Evolutionary conservation across 2,797 vertebrate species (phyloP).

Genomic region (Dromococcyx pavoninus): DNA sequence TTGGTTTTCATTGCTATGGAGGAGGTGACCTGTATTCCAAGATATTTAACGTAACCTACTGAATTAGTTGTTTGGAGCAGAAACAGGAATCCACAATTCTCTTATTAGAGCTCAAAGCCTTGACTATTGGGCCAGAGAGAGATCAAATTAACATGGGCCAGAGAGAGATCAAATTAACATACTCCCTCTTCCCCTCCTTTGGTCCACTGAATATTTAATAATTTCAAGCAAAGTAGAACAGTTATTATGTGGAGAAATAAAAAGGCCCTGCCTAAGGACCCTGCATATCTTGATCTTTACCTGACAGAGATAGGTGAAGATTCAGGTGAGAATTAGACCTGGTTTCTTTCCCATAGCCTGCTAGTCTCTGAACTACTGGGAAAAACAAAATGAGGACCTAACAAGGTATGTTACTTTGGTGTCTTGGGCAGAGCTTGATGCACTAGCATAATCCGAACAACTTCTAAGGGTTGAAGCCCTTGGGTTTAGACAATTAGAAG

Average conservation of each 20-base stretch:
- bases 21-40: not conserved
- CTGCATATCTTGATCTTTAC: not conserved
- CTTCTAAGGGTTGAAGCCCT: not conserved
- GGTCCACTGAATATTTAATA: not conserved
- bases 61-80: not conserved
- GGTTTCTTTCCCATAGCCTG: not conserved
- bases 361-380: not conserved
- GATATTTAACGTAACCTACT: not conserved
- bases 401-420: not conserved
- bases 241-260: not conserved
- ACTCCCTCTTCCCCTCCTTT: not conserved
- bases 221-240: not conserved
- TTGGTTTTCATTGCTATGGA: not conserved
- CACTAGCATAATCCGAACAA: not conserved
- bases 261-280: not conserved
- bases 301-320: not conserved
- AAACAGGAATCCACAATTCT: not conserved
- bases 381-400: not conserved
- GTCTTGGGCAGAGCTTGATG: not conserved
- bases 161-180: not conserved
- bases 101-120: not conserved
- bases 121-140: not conserved
- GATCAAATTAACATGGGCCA: not conserved
- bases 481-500: not conserved
- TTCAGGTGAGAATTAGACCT: not conserved